A percentile compares a stretch with the other conserved stretches of the same genome.
Conservation (phyloP, 2,888 invertebrate species). For the Furcula furcula region DNA sequence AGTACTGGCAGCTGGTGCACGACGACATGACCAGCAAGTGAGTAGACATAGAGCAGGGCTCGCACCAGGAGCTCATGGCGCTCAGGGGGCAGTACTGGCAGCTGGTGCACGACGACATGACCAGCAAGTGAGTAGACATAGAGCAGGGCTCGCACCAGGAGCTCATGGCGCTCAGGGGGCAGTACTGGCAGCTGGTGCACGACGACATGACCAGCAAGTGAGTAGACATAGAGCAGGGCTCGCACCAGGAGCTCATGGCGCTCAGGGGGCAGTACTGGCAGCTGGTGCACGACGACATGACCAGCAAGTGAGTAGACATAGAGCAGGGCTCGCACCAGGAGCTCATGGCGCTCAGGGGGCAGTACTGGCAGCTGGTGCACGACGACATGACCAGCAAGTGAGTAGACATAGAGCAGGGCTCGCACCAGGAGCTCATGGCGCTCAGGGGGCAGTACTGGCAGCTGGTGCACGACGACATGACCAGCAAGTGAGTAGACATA, state of each 20-base stretch:
- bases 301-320: constrained; percentile 46
- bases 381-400: no score
- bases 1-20: constrained; percentile 85
- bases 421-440: no score
- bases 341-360: no score
- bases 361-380: no score
- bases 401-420: no score
- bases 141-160: constrained; percentile 88
- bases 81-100: constrained; percentile 84
- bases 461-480: no score
- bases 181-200: constrained; percentile 85
- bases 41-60: constrained; percentile 83
- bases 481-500: no score
- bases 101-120: constrained; percentile 84
- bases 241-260: constrained; percentile 85
- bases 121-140: constrained; percentile 46
- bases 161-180: constrained; percentile 82
- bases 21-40: constrained; percentile 78
- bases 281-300: constrained; percentile 84
- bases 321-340: no score
- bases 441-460: no score
- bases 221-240: constrained; percentile 83
- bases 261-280: constrained; percentile 84
- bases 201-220: constrained; percentile 78
- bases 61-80: constrained; percentile 85